Evolutionary conservation across 2,113 vertebrate genomes (phyloP).

Genomic region (Dromiciops gliroides): DNA sequence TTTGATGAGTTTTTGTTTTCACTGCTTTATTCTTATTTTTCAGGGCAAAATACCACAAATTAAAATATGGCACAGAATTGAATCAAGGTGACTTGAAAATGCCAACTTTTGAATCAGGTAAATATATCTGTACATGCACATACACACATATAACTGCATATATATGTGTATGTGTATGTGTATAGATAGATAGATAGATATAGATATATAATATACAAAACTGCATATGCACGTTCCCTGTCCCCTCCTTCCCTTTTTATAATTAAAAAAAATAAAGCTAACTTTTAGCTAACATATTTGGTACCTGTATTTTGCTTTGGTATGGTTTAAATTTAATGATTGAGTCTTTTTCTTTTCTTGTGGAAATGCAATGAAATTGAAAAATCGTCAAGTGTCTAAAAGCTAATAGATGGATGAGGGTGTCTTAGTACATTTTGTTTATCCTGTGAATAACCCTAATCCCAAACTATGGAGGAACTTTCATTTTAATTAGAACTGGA

Average conservation of each 20-base stretch:
- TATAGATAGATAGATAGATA: no score
- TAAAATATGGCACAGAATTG: conserved; percentile 99
- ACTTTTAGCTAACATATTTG: conserved; percentile 40
- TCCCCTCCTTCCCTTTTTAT: neutral
- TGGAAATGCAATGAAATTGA: conserved; percentile 34
- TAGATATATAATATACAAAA: no score
- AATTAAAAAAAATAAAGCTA: neutral
- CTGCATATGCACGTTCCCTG: no score
- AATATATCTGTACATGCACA: neutral
- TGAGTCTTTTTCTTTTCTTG: neutral
- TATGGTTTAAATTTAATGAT: conserved; percentile 28
- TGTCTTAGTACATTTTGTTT: conserved; percentile 19
- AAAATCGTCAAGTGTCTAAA: conserved; percentile 37
- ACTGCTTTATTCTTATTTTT: conserved; percentile 74
- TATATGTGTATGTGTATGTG: no score
- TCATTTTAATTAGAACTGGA: conserved; percentile 41
- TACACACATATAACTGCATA: no score
- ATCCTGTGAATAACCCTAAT: conserved; percentile 3
- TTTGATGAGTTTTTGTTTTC: conserved; percentile 11
- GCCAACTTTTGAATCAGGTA: conserved; percentile 98
- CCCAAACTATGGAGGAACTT: neutral
- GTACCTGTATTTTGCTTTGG: conserved; percentile 34
- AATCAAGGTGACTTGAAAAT: conserved; percentile 99
- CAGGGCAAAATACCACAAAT: conserved; percentile 99
- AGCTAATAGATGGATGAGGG: neutral